Conservation (phyloP, 2,888 invertebrate genomes). For the Polylopha cassiicola region DNA sequence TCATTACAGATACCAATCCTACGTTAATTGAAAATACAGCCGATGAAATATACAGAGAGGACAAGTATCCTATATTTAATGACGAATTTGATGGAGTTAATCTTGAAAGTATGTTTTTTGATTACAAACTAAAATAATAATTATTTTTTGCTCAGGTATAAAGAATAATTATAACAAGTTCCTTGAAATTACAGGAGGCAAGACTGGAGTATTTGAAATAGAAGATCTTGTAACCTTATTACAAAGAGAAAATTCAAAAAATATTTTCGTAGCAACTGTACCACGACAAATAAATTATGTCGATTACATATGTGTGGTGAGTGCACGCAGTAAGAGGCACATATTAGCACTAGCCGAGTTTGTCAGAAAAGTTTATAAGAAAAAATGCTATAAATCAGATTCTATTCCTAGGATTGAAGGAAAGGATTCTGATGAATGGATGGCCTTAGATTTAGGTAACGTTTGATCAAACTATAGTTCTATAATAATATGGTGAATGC, state of each 20-base stretch:
- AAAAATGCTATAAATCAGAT: constrained; percentile 80
- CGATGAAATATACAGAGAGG: constrained; percentile 75
- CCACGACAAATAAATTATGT: constrained; percentile 87
- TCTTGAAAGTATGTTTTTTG: constrained; percentile 74
- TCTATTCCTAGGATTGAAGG: constrained; percentile 87
- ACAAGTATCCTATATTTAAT: constrained; percentile 51
- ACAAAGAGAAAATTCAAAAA: constrained; percentile 84
- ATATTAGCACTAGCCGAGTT: constrained; percentile 85
- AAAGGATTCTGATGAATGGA: constrained; percentile 86
- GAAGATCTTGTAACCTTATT: constrained; percentile 89
- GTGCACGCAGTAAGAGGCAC: constrained; percentile 84
- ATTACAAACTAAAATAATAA: constrained; percentile 2
- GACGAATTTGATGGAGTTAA: constrained; percentile 80
- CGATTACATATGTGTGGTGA: constrained; percentile 89
- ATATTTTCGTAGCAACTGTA: constrained; percentile 88
- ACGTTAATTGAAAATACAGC: constrained; percentile 83
- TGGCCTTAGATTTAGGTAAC: constrained; percentile 92
- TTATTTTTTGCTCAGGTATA: constrained; percentile 3
- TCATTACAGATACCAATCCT: constrained; percentile 84
- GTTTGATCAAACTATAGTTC: no score
- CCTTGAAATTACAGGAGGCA: constrained; percentile 89
- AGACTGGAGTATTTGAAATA: constrained; percentile 90
- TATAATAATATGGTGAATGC: no score
- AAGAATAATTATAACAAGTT: no score
- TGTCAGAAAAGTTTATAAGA: constrained; percentile 85